Evolutionary conservation across 2,888 invertebrate species (phyloP), one percentile per base, ranked within the genome.

Genomic region (Pherbina coryleti): DNA sequence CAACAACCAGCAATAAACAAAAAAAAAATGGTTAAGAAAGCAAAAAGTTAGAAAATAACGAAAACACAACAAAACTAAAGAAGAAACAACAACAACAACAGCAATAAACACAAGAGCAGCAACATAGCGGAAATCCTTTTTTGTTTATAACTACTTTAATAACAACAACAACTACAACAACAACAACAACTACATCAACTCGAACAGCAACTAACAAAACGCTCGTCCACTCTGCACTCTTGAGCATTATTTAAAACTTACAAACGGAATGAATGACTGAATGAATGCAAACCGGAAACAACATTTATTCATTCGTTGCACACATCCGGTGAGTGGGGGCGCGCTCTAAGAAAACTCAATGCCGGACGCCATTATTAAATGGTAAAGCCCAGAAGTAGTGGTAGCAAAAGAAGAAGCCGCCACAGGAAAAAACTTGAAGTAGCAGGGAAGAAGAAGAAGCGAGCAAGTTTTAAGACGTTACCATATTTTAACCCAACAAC

Each of bases 221-320:
- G 17, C 37, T 34, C 67, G 17, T 34, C 19, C 34, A 31, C 67
- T 55, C 67, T 73, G n/a, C 55, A 67, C 67, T 55, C 55, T 53
- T 22, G 55, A 80, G 80, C 79, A 79, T 79, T 81, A 80, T 79
- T 81, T 81, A 81, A 81, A 81, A 80, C 78, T 79, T 79, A 79
- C 80, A 7, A 73, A 62, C 44, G 25, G 70, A 75, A 70, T 75
- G 62, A 78, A 44, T 62, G 14, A 62, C 44, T 9, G 82, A 80
- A 82, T 80, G 81, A 81, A 81, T 82, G 79, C 79, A 80, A 82
- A 81, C 78, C 82, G 82, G 82, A 82, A 82, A 79, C 78, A 81
- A 78, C 82, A 82, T 82, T 82, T 82, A 82, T 82, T 82, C 82
- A 82, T 82, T 81, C 82, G 81, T 80, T 82, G 81, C 78, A 79